Evolutionary conservation across 2,797 vertebrate genomes (phyloP).

Genomic region (Gila robusta): DNA sequence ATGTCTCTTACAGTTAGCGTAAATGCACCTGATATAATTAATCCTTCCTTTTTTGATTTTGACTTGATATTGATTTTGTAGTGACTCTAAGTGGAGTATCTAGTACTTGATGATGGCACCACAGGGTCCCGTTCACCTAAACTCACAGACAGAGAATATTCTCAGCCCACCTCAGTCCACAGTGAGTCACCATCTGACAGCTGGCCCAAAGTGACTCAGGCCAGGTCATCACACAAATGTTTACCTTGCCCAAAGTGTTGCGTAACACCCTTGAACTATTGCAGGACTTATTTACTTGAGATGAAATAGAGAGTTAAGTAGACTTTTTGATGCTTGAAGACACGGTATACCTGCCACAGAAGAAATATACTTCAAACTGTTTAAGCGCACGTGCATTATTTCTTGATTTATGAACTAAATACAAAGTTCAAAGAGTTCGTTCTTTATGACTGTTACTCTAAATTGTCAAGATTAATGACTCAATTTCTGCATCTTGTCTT

Average conservation of each 20-base stretch:
- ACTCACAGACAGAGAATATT: neutral
- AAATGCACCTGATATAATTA: neutral
- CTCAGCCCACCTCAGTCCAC: neutral
- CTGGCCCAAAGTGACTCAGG: neutral
- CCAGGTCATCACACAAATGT: conserved; percentile 16
- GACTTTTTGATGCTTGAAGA: neutral
- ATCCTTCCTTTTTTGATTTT: neutral
- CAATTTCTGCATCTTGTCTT: neutral
- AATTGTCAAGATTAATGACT: conserved; percentile 1
- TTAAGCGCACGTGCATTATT: neutral
- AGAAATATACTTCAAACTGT: neutral
- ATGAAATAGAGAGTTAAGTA: neutral
- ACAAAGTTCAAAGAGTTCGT: neutral
- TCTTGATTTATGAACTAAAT: neutral
- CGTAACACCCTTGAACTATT: neutral
- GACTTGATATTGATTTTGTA: neutral
- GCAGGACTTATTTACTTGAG: conserved; percentile 2
- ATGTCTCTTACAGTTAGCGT: neutral
- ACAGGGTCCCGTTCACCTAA: neutral
- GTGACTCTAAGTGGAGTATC: neutral
- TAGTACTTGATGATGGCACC: neutral
- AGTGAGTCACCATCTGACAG: conserved; percentile 21
- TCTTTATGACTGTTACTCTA: neutral
- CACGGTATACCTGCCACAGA: neutral
- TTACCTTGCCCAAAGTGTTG: conserved; percentile 18